Evolutionary conservation across 1,140 invertebrate genomes (phyloP).

Genomic region (Drosophila hydei): DNA sequence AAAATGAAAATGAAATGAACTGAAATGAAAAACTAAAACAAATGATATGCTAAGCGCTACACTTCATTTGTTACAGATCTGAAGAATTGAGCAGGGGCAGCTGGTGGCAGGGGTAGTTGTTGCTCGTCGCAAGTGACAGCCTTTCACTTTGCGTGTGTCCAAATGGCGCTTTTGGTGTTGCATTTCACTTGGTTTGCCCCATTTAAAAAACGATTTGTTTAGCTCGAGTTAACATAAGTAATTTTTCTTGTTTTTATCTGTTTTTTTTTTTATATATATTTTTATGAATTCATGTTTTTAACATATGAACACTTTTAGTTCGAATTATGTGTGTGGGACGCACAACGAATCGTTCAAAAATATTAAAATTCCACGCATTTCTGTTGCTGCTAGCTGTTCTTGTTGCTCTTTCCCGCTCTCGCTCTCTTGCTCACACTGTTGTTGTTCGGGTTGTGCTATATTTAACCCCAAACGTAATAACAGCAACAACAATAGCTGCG

Average conservation of each 20-base stretch:
- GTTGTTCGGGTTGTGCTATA: slow-evolving; percentile 11
- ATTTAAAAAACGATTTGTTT: slow-evolving; percentile 79
- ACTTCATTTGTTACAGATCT: slow-evolving; percentile 66
- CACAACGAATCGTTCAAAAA: slow-evolving; percentile 56
- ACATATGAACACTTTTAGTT: slow-evolving; percentile 17
- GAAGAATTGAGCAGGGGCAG: slow-evolving; percentile 20
- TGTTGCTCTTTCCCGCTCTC: slow-evolving; percentile 1
- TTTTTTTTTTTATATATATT: slow-evolving; percentile 48
- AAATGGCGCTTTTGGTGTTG: slow-evolving; percentile 65
- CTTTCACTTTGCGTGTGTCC: slow-evolving; percentile 60
- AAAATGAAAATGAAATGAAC: not conserved
- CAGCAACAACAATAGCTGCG: not conserved
- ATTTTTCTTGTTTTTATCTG: slow-evolving; percentile 64
- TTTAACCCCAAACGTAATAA: slow-evolving; percentile 20
- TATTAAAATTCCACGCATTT: slow-evolving; percentile 47
- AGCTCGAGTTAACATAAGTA: slow-evolving; percentile 72
- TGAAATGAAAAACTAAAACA: slow-evolving; percentile 42
- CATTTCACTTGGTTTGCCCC: slow-evolving; percentile 68
- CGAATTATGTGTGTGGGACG: slow-evolving; percentile 17
- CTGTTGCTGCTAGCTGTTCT: slow-evolving; percentile 4
- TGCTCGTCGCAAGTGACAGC: slow-evolving; percentile 53
- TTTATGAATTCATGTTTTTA: slow-evolving; percentile 11
- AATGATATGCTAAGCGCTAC: slow-evolving; percentile 70
- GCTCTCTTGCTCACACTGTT: not conserved
- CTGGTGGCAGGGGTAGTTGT: slow-evolving; percentile 3